phyloP scores from a whole-genome alignment of 2,113 vertebrate species.

The Anoura caudifer region DNA sequence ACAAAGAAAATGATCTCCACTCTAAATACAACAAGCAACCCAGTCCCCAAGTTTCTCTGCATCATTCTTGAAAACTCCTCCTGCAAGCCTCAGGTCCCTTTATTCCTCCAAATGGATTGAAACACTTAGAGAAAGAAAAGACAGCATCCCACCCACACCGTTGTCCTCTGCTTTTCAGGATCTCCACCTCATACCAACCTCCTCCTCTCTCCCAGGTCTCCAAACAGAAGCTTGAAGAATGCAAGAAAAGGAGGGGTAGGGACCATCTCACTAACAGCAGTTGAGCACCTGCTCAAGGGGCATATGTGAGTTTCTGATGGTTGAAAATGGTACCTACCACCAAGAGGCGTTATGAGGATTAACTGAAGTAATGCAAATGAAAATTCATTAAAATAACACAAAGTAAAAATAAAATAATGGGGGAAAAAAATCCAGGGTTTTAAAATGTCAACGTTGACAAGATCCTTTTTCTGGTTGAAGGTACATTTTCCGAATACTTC shows the following conservation, averaged over 20 bases:
- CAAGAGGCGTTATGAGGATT: neutral
- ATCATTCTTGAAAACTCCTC: neutral
- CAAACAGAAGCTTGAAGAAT: neutral
- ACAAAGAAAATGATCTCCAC: neutral
- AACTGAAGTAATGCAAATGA: neutral
- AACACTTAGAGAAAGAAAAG: neutral
- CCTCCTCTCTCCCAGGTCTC: neutral
- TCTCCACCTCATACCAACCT: accelerated
- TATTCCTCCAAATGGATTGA: neutral
- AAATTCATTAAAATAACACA: neutral
- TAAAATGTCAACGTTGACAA: neutral
- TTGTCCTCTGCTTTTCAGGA: neutral
- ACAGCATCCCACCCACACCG: too few relatives aligned
- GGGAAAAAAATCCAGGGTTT: neutral
- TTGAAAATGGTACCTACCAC: neutral
- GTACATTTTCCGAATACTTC: neutral
- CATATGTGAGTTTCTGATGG: neutral
- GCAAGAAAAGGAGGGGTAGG: neutral
- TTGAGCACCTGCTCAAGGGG: neutral
- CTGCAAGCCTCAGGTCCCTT: accelerated
- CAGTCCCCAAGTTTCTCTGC: neutral
- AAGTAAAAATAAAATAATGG: neutral
- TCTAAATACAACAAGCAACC: neutral
- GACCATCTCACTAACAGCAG: neutral
- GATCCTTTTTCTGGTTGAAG: neutral